Base-by-base conservation (phyloP, 1,140 invertebrate genomes). In the Drosophila fuyamai region DNA sequence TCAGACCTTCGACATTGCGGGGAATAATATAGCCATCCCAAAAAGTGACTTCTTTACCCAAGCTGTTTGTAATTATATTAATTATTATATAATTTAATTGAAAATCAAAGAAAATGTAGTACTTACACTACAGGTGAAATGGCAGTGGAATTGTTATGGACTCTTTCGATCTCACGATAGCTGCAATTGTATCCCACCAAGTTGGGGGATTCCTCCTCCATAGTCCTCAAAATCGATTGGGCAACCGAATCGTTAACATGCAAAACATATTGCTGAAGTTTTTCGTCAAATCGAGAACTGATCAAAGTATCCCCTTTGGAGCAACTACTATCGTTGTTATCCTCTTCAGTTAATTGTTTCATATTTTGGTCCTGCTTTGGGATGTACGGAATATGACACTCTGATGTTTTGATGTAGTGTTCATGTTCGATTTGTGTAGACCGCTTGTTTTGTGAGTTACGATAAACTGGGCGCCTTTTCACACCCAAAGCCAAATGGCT, bases 131-230 rank as follows among this genome's bases (percentile, higher is more conserved):
- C 23, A 16, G 48, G 27, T 14, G 9, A 27, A 4, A 54, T 16
- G 0, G 40, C 9, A 1, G 5, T 53, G 12, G 2, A 6, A 35
- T 5, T 50, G 0, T 32, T 18, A 14, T 23, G 12, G 0, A 14
- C 10, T 5, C 62, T 58, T 58, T 9, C 1, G 6, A 66, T 58
- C 5, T 29, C 16, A 1, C 16, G 54, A 23, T 58, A 66, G 2
- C 35, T 66, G 36, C 62, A 66, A 18, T 32, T 66, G 36, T 48
- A 66, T 4, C 16, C 47, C 5, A 53, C 1, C 7, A 59, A 18
- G 13, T 16, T 44, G 2, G 32, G 32, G 14, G n/a, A 44, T 7
- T 47, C 13, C 7, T 48, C 29, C 4, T 47, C 7, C 57, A 60
- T 27, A 7, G 5, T 18, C n/a, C 9, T 40, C 4, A 61, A 29